Conservation (phyloP, 1,140 invertebrate species). For the Drosophila ironensis region DNA sequence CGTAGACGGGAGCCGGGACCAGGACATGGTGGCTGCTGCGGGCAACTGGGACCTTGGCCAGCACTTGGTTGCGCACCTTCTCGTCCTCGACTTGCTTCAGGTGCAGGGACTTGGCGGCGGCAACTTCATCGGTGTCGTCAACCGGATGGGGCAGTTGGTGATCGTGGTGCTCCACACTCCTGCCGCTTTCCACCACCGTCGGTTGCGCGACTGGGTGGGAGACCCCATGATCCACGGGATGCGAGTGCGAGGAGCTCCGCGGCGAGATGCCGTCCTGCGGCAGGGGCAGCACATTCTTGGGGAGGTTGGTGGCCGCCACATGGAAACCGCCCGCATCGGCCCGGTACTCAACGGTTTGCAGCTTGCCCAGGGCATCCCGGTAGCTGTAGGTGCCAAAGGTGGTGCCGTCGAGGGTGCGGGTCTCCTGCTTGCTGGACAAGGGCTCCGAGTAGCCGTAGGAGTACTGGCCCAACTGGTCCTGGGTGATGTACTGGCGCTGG, state of each 20-base stretch:
- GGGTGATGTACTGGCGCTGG: conserved; percentile 84
- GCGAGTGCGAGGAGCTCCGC: not conserved
- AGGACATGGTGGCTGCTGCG: conserved; percentile 48
- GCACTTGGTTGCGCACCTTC: conserved; percentile 45
- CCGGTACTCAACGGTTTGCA: conserved; percentile 85
- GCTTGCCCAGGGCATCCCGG: conserved; percentile 84
- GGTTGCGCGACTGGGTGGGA: conserved; percentile 6
- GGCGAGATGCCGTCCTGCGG: not conserved
- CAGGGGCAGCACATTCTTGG: conserved; percentile 64
- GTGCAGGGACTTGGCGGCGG: conserved; percentile 64
- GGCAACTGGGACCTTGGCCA: conserved; percentile 38
- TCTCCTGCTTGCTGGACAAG: conserved; percentile 86
- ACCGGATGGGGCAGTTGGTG: conserved; percentile 58
- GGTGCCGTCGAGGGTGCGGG: conserved; percentile 85
- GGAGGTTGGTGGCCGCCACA: conserved; percentile 87
- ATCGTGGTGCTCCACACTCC: conserved; percentile 9
- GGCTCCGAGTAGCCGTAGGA: conserved; percentile 86
- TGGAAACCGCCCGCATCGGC: conserved; percentile 86
- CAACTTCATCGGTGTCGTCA: conserved; percentile 78
- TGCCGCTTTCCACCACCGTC: conserved; percentile 1
- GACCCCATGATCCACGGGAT: conserved; percentile 5
- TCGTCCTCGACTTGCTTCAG: conserved; percentile 61
- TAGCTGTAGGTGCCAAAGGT: conserved; percentile 87
- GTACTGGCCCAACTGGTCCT: conserved; percentile 86
- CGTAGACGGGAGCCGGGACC: conserved; percentile 43